Evolutionary conservation across 2,888 invertebrate species (phyloP), one percentile per base, ranked within the genome.

Genomic region (Drosophila paramelanica): DNA sequence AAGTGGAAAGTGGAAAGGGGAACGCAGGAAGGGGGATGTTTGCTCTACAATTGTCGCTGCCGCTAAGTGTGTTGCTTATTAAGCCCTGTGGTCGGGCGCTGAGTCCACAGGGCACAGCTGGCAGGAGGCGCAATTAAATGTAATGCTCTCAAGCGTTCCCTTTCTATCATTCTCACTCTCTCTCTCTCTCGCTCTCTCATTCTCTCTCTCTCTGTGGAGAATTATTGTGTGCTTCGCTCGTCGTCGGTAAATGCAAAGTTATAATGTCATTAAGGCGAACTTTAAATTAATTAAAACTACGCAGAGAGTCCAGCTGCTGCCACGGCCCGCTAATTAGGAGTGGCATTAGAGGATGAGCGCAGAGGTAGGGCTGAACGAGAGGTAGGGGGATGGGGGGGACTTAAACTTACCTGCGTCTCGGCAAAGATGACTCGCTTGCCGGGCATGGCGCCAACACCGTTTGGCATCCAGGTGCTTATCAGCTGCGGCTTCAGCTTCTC

Each of bases 381-480:
- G 23, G 3, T 0, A 5, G 14, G 14, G 14, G 11, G 10, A 2
- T 2, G 1, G 1, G 11, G 14, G 5, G 3, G 7, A 2, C 10
- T 7, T 17, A 3, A 14, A 41, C 90, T 78, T 93, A 96, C 97
- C 95, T 98, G 98, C 61, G 97, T 97, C 93, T 98, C 98, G 46
- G 97, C 97, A 91, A 98, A 97, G 73, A 98, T 95, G 56, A 97
- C 95, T 89, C 97, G 96, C 86, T 94, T 94, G 73, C 96, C 96
- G 41, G 97, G 95, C 89, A 96, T 94, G 14, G 96, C 96, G 58
- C 97, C 97, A 43, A 97, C 96, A 47, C 97, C 97, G 84, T 97
- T 97, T 23, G 97, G 96, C 93, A 97, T 96, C 94, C 98, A 98
- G 39, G 97, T 97, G 60, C 97, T 97, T 67, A 97, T 96, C 73